Conservation (phyloP, 2,888 invertebrate species). For the Andrena camellia region DNA sequence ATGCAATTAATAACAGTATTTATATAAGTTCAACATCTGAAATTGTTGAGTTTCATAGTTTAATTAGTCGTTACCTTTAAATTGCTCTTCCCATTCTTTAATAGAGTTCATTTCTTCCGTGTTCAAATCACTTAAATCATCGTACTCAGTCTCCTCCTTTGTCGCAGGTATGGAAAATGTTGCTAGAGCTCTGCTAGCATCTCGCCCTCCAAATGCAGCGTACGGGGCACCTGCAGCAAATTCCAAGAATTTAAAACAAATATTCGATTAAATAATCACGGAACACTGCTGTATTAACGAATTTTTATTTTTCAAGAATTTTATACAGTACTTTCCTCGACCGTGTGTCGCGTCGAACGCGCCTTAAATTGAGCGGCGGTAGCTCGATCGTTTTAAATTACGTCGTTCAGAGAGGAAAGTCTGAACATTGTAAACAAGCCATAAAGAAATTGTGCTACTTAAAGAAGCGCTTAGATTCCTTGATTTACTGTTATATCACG, state of each 20-base stretch:
- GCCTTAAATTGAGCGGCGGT: neutral
- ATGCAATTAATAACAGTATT: neutral
- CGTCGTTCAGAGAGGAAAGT: neutral
- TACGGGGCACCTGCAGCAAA: slow-evolving; percentile 93
- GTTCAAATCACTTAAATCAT: slow-evolving; percentile 97
- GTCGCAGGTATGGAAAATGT: slow-evolving; percentile 95
- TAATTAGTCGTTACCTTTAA: slow-evolving; percentile 89
- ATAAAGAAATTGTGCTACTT: neutral
- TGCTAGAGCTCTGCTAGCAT: slow-evolving; percentile 97
- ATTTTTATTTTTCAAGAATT: too few relatives aligned
- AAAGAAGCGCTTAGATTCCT: neutral
- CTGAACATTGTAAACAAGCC: neutral
- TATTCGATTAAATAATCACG: neutral
- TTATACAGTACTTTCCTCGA: neutral
- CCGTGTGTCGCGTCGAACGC: neutral
- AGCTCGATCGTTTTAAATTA: neutral
- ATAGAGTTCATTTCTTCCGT: slow-evolving; percentile 98
- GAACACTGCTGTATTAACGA: too few relatives aligned
- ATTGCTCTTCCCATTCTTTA: slow-evolving; percentile 98
- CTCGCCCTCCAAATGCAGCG: slow-evolving; percentile 96
- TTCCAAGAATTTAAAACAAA: neutral
- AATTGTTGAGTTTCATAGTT: slow-evolving; percentile 14
- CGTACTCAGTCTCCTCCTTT: slow-evolving; percentile 91
- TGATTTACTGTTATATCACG: slow-evolving; percentile 3
- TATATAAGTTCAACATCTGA: neutral